Base-by-base conservation (phyloP, 2,113 vertebrate genomes). In the Thinocorus orbignyianus region DNA sequence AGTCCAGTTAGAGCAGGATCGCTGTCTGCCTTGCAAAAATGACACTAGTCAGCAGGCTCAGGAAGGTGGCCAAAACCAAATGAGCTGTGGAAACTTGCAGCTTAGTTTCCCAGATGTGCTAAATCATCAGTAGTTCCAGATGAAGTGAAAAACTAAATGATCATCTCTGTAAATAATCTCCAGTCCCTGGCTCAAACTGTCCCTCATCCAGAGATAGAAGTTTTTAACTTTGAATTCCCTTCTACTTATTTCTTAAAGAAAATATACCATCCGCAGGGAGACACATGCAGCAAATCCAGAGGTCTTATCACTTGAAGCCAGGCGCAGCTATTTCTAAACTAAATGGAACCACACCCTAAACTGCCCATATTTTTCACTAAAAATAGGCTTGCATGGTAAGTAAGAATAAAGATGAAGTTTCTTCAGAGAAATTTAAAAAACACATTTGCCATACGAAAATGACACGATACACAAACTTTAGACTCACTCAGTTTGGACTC, bases 31-130 rank as follows among this genome's bases (percentile, higher is more conserved):
- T 90, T 93, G 86, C 42, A 94, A 76, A 82, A 91, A 46, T 69
- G 92, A 80, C 93, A 69, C 87, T 82, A 64, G 95, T 91, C 88
- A 91, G 77, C 77, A 89, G 81, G 41, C n/a, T 78, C 72, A 76
- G 88, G 93, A 96, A 86, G n/a, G 33, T 76, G 48, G 93, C 92
- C 96, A 95, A 91, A 95, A 44, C 17, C n/a, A 90, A 91, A 93
- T 17, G 65, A 54, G 37, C 90, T 94, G 93, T 9, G 5, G 93
- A 92, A 90, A 95, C 80, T 81, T 72, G 48, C 33, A 84, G 64
- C 52, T 81, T 81, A 31, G 14, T 81, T 95, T 89, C 81, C 83
- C 90, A 93, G 94, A 96, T 93, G 72, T 81, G 93, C 82, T 90
- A 96, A 88, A 92, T 95, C 80, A 93, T 88, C 72, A 82, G 76